phyloP scores from a whole-genome alignment of 2,888 invertebrate species.

The Synanthedon andrenaeformis region DNA sequence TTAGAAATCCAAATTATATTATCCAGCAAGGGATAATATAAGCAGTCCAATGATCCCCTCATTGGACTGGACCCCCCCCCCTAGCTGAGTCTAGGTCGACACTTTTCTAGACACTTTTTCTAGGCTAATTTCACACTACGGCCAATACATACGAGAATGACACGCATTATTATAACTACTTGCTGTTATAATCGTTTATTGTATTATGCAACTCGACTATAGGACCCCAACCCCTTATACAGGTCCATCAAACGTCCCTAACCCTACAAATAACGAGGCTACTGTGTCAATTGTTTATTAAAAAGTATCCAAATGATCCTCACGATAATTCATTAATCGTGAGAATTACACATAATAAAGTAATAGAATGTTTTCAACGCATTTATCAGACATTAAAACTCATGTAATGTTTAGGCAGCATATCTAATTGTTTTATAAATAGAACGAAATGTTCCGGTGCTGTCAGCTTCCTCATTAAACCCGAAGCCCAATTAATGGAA shows the following conservation, averaged over 20 bases:
- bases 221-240: too few relatives aligned
- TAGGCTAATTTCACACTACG: too few relatives aligned
- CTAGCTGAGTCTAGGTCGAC: too few relatives aligned
- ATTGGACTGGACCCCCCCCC: too few relatives aligned
- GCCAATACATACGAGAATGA: too few relatives aligned
- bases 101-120: too few relatives aligned
- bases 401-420: conserved; percentile 43
- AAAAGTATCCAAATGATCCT: not conserved
- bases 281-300: not conserved
- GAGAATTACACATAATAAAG: not conserved
- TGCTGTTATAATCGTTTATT: too few relatives aligned
- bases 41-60: too few relatives aligned
- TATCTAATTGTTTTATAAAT: conserved; percentile 54
- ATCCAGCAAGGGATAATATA: too few relatives aligned
- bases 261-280: not conserved
- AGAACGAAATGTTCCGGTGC: conserved; percentile 62
- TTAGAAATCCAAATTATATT: too few relatives aligned
- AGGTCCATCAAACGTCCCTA: not conserved
- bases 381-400: not conserved
- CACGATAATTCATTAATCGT: not conserved
- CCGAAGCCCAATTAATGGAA: conserved; percentile 51
- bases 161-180: too few relatives aligned
- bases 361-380: not conserved
- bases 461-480: conserved; percentile 66
- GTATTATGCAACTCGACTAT: too few relatives aligned